Conservation (phyloP, 2,113 vertebrate species). For the Hucho hucho region DNA sequence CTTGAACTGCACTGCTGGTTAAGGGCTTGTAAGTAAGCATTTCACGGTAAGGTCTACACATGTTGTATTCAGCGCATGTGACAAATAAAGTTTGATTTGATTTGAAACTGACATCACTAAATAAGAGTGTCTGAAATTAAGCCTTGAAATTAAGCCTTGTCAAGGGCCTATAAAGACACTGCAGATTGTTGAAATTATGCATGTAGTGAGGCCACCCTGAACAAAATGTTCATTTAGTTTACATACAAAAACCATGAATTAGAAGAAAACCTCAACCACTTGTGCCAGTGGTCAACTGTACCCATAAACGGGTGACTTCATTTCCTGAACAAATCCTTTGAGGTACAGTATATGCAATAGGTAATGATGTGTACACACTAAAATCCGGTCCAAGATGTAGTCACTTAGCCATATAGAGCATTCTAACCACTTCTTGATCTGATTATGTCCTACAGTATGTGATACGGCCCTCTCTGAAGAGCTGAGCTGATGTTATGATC, state of each 20-base stretch:
- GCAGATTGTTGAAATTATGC: not conserved
- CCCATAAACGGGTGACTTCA: too few relatives aligned
- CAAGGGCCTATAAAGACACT: not conserved
- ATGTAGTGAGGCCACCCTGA: not conserved
- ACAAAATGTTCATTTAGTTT: not conserved
- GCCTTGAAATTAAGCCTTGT: not conserved
- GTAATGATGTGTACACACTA: not conserved
- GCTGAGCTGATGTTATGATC: constrained; percentile 37
- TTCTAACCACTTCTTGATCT: not conserved
- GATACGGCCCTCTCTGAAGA: constrained; percentile 1
- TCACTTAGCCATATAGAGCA: too few relatives aligned
- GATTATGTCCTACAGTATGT: constrained; percentile 2
- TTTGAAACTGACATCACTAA: too few relatives aligned
- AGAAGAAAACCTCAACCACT: not conserved
- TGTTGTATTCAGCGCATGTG: too few relatives aligned
- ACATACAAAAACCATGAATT: not conserved
- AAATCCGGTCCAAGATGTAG: too few relatives aligned
- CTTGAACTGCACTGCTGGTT: too few relatives aligned
- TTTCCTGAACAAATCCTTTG: too few relatives aligned
- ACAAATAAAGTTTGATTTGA: too few relatives aligned
- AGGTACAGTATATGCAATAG: not conserved
- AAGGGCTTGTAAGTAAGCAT: too few relatives aligned
- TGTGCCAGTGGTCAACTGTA: not conserved
- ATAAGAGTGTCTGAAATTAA: not conserved
- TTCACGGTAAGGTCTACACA: too few relatives aligned